Percentiles rank a stretch among this genome's conserved stretches.
Conservation (phyloP, 2,888 invertebrate genomes). For the Aporophyla nigra region DNA sequence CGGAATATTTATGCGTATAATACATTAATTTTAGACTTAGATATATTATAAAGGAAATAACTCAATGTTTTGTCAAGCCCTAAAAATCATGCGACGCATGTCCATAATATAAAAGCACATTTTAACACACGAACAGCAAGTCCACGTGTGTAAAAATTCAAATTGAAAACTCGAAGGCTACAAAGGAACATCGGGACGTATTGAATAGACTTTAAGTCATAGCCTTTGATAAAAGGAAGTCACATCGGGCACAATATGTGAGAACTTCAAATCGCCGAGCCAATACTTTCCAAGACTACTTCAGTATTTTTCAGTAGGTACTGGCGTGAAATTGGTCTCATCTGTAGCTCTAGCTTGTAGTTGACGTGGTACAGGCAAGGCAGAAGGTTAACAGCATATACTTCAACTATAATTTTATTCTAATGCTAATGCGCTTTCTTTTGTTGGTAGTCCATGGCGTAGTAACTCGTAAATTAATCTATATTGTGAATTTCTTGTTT, state of each 20-base stretch:
- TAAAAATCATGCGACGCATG: too few relatives aligned
- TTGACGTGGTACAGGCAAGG: conserved; percentile 2
- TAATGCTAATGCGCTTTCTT: too few relatives aligned
- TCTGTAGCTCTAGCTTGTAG: conserved; percentile 50
- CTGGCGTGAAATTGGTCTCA: conserved; percentile 65
- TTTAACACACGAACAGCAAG: background rate
- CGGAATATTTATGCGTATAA: too few relatives aligned
- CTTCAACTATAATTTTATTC: too few relatives aligned
- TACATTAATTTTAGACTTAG: too few relatives aligned
- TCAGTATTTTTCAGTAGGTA: conserved; percentile 59
- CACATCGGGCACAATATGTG: conserved; percentile 43
- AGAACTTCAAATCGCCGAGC: conserved; percentile 52
- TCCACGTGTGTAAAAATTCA: background rate
- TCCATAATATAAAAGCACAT: background rate
- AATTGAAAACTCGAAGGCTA: background rate
- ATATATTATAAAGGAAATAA: too few relatives aligned
- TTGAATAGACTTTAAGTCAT: conserved; percentile 14
- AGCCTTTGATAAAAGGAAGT: conserved; percentile 43
- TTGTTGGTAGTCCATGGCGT: too few relatives aligned
- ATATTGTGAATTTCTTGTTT: too few relatives aligned
- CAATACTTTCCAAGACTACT: conserved; percentile 53
- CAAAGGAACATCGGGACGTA: background rate
- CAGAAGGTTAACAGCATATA: conserved; percentile 19
- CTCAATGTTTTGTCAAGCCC: too few relatives aligned
- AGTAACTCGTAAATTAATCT: too few relatives aligned